Base-by-base conservation (phyloP, 2,888 invertebrate genomes). In the Belgica antarctica region DNA sequence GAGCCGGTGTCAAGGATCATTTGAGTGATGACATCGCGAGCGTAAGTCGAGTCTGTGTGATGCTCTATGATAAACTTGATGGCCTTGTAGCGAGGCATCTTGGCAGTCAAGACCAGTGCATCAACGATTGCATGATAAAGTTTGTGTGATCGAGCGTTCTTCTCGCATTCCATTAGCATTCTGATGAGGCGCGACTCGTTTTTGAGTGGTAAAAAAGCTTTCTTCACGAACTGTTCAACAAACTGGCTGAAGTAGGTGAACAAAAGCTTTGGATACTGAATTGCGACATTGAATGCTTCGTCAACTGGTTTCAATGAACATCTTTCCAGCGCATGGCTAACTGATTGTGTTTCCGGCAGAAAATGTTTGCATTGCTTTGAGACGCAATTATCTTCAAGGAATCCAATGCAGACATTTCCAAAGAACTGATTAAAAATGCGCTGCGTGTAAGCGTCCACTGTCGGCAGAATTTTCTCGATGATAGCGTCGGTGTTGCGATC, bases 361-460 rank as follows among this genome's bases (percentile, higher is more conserved):
- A 17, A 15, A 15, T 63, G 63, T n/a, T 41, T 8, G 34, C 63
- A 63, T 8, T 5, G 1, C 7, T 8, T 19, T 1, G 22, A n/a
- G 4, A 2, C 15, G n/a, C 63, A 63, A 1, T 17, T 19, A 24
- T 24, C 25, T n/a, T 28, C 31, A 1, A 36, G 22, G 24, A 24
- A 63, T n/a, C 19, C 24, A 2, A 15, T 22, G 25, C 63, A 63
- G 22, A 63, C n/a, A n/a, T 15, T 31, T 15, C 63, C 63, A 12
- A 41, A 63, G 8, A 10, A 22, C 5, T 5, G 12, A 5, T 36
- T 63, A 12, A 63, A 12, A 24, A 63, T 22, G n/a, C 5, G 22
- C 10, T 63, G 41, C 0, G 41, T 63, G n/a, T 10, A 3, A 10
- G 19, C 17, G 17, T 41, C 41, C 1, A 41, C 22, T 28, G 8